Base-by-base conservation (phyloP, 2,888 invertebrate species). In the Nymphalis c-album region DNA sequence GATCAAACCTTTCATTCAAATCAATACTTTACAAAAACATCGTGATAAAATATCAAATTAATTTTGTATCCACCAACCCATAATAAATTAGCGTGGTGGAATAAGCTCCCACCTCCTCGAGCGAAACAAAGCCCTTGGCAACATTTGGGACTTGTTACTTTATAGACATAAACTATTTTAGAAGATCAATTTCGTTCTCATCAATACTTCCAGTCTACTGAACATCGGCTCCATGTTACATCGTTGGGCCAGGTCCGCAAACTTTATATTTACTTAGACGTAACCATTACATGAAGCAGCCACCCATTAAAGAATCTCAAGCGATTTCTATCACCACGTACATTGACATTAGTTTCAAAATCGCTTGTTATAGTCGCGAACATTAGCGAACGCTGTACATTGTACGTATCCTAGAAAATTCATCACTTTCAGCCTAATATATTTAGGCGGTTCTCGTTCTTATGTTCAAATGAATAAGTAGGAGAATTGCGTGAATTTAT, bases 201-300 rank as follows among this genome's bases (percentile, higher is more conserved):
- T 58, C 47, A 64, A 40, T 62, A 61, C 58, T 53, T 63, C 35
- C 47, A 70, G 57, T 65, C 57, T 61, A 68, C 60, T 53, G 48
- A 65, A 66, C 65, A 71, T 67, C 63, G 45, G 67, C 58, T 65
- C 66, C 57, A 57, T 64, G 60, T 63, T 66, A 69, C 66, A 63
- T 63, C 63, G 69, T 71, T 69, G 61, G 64, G 55, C 45, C 47
- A 45, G 20, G 46, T 58, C 60, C 68, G 58, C 61, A 71, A 69
- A 71, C 71, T 73, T 69, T 64, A 66, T 64, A 69, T 71, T 69
- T 71, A 69, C 67, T 72, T 60, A 68, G 50, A 53, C 60, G 18
- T 62, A 22, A 18, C 40, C 35, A 18, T 57, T 40, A n/a, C 40
- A 57, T 57, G 18, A 57, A 18, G 8, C 10, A 8, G 13, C 1